Base-by-base conservation (phyloP, 2,797 vertebrate genomes). In the Prunella strophiata region DNA sequence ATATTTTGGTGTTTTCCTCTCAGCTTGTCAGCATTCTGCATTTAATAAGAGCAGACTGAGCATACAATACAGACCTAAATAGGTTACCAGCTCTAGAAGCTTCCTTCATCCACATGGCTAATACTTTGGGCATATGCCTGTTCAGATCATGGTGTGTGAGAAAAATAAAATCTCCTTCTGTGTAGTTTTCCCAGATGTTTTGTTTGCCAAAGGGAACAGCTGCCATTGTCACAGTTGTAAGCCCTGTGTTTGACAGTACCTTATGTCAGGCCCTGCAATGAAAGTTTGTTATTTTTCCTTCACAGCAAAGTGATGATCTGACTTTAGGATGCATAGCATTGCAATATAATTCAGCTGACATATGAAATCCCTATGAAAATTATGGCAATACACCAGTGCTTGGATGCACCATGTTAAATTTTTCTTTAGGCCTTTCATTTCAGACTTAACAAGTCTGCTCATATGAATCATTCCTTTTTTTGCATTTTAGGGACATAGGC, bases 171-270 rank as follows among this genome's bases (percentile, higher is more conserved):
- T 90, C 68, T 59, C 20, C 80, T 91, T 92, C 89, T 63, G 13
- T 50, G 29, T 66, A 65, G 83, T 94, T 97, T 94, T 81, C 77
- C 97, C 97, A 97, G 97, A 96, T 97, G 94, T 96, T 97, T 91
- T 72, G 27, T 96, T 92, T 93, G 88, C 96, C 91, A 94, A 94
- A 90, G 84, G 79, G 89, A 97, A 93, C 96, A 97, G 93, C 96
- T 98, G 97, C 48, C 88, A 94, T 91, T 97, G 95, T 97, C 96
- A 95, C 91, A 97, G 89, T 95, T 94, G 52, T 74, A 96, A 96
- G 59, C 57, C 91, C 65, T 78, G 42, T 87, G 90, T 90, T 93
- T 97, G 96, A 94, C 92, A 92, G 94, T 77, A 83, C 91, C 95
- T 96, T 96, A 91, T 96, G 96, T 94, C 86, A 88, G 66, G 80